Percentiles rank a stretch among this genome's conserved stretches.
These are phyloP conservation scores for Cyprinodon brontotheroides DNA, from an alignment of 2,113 vertebrate species.

Conservation along the genomic window DNA sequence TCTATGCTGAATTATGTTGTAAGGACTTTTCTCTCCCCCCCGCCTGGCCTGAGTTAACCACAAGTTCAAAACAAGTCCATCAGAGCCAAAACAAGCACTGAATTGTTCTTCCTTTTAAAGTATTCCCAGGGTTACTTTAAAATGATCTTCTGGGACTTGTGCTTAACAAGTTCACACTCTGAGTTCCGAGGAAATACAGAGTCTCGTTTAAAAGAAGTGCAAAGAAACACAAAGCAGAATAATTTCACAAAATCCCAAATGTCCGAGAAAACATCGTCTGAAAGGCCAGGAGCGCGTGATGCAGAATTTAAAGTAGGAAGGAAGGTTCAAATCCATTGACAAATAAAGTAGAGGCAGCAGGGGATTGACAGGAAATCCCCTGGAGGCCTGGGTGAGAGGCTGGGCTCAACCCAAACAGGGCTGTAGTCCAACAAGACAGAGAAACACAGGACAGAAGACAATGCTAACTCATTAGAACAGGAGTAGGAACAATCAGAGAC, in stretches of 20 bases:
- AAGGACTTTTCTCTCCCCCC: conserved; percentile 24
- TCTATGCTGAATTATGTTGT: conserved; percentile 40
- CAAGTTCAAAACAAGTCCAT: conserved; percentile 37
- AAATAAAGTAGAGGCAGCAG: too few relatives aligned
- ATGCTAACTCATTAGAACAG: too few relatives aligned
- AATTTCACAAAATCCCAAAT: background rate
- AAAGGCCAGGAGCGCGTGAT: background rate
- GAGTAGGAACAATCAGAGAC: too few relatives aligned
- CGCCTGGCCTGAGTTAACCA: conserved; percentile 29
- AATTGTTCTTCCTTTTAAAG: conserved; percentile 57
- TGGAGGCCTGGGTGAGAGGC: too few relatives aligned
- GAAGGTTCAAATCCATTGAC: too few relatives aligned
- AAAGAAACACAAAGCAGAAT: conserved; percentile 2
- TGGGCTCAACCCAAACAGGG: too few relatives aligned
- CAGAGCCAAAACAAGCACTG: conserved; percentile 62
- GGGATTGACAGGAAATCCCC: too few relatives aligned
- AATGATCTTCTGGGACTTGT: conserved; percentile 26
- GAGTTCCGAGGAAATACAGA: background rate
- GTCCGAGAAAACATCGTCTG: background rate
- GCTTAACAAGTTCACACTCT: conserved; percentile 4
- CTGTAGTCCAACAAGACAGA: too few relatives aligned
- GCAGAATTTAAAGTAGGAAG: background rate
- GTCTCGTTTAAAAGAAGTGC: background rate
- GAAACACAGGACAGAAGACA: too few relatives aligned
- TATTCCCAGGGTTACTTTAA: conserved; percentile 35